Percentiles rank a stretch among this genome's conserved stretches.
phyloP scores from a whole-genome alignment of 2,797 vertebrate genomes.

The Pempheris klunzingeri region DNA sequence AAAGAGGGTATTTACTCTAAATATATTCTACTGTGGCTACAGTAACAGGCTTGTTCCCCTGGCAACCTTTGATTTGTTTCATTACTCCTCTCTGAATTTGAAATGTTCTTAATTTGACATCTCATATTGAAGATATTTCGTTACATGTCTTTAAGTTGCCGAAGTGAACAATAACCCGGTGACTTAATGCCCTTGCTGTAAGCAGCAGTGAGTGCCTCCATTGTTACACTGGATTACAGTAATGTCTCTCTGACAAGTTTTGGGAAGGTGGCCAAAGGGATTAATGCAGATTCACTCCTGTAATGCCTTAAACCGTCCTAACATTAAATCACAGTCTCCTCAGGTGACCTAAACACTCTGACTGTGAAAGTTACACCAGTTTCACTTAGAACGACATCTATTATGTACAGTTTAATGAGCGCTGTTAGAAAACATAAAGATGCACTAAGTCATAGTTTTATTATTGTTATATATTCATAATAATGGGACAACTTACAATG shows the following conservation, averaged over 20 bases:
- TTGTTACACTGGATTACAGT: conserved; percentile 64
- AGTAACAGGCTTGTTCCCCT: neutral
- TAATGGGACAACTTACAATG: neutral
- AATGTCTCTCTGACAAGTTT: conserved; percentile 59
- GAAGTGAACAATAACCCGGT: conserved; percentile 39
- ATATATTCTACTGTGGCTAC: neutral
- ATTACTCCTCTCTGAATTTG: neutral
- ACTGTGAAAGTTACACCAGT: conserved; percentile 9
- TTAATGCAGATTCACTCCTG: conserved; percentile 61
- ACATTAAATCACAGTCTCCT: conserved; percentile 46
- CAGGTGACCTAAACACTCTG: conserved; percentile 31
- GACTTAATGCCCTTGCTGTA: conserved; percentile 38
- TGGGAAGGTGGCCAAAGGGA: conserved; percentile 61
- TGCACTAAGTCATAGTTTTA: neutral
- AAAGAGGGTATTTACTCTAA: conserved; percentile 18
- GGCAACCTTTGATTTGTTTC: neutral
- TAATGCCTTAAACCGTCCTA: conserved; percentile 36
- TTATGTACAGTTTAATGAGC: neutral
- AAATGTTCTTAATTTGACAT: neutral
- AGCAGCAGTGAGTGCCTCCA: conserved; percentile 49
- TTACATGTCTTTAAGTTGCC: conserved; percentile 4
- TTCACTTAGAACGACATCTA: conserved; percentile 6
- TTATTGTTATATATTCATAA: neutral
- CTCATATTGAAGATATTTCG: neutral
- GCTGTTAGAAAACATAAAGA: neutral